Base-by-base conservation (phyloP, 1,140 invertebrate genomes). In the Antheraea pernyi region DNA sequence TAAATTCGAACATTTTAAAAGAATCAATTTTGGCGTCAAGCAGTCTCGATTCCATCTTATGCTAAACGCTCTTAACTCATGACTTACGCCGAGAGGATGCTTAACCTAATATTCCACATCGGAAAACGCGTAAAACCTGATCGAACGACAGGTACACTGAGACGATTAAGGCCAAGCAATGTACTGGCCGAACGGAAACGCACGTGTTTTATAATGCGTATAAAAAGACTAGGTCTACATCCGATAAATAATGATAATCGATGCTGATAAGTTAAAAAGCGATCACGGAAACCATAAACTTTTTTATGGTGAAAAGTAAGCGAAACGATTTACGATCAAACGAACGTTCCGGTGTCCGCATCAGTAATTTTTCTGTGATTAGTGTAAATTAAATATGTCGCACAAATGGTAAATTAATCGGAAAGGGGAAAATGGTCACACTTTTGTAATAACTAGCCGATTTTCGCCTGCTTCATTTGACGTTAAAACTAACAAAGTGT, bases 31-130 rank as follows among this genome's bases (percentile, higher is more conserved):
- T 2, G 46, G 46, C 46, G 46, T 53, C 46, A 53, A 53, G 46
- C 46, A n/a, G 46, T 53, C 46, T 53, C 46, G 16, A 53, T 1
- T 53, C 6, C 16, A n/a, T 16, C 6, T 16, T 53, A 53, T 53
- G 5, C 16, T n/a, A n/a, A 53, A 13, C 46, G 19, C 30, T 30
- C 30, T n/a, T 37, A 22, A 22, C 36, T 13, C 61, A 8, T 30
- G n/a, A 11, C 30, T 30, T 36, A 7, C n/a, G 9, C 61, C 30
- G 61, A 13, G 61, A 72, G 67, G 71, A 72, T 63, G 61, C 36
- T 37, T 77, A 77, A 75, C 76, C 76, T 59, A 70, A 72, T 77
- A 70, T 70, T 77, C 76, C 68, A 77, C 70, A 74, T 76, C 36
- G 19, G 39, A 53, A 59, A 74, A 76, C 75, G 59, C 58, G 75